Conservation (phyloP, 2,797 vertebrate species). For the Oreortyx pictus region DNA sequence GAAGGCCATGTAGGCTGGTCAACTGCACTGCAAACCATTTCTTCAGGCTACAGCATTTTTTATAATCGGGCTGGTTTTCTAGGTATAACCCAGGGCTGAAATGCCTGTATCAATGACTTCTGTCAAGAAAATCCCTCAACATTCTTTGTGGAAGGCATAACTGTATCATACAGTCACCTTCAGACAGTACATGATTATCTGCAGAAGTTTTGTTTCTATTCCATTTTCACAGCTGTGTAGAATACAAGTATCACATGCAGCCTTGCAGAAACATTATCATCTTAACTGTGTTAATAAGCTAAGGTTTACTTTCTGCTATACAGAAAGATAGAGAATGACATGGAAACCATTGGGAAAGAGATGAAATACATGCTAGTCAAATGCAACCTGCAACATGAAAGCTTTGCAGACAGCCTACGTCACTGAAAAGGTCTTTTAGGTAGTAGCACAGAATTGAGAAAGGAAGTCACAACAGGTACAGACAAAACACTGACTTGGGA, state of each 20-base stretch:
- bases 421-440: background rate
- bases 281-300: background rate
- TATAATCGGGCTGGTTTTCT: background rate
- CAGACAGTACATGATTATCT: background rate
- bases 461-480: background rate
- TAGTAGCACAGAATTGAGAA: background rate
- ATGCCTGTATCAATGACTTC: background rate
- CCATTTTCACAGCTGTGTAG: background rate
- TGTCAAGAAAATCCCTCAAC: background rate
- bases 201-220: background rate
- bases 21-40: background rate
- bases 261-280: background rate
- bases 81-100: background rate
- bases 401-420: background rate
- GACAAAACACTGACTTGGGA: background rate
- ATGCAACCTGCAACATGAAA: background rate
- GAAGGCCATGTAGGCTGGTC: background rate
- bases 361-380: background rate
- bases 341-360: background rate
- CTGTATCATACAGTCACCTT: background rate
- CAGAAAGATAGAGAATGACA: background rate
- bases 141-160: background rate
- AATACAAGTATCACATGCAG: background rate
- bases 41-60: slow-evolving; percentile 5
- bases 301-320: background rate